Conservation (phyloP, 1,140 invertebrate genomes). For the Tribolium castaneum region DNA sequence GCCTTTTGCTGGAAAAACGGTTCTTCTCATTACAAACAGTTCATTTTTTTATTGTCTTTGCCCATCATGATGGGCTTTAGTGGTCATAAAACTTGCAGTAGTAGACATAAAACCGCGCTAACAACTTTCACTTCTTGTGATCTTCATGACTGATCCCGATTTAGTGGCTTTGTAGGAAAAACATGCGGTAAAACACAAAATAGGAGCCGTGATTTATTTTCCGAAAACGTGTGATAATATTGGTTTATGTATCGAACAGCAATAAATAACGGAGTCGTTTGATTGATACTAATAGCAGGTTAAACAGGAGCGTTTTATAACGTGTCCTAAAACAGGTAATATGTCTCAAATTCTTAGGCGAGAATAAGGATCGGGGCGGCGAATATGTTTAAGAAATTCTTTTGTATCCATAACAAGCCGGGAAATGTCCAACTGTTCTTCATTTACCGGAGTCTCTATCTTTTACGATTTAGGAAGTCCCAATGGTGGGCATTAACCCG, state of each 20-base stretch:
- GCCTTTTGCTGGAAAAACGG: background rate
- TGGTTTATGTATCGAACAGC: background rate
- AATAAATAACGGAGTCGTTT: background rate
- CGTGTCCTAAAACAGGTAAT: slow-evolving; percentile 13
- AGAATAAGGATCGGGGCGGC: background rate
- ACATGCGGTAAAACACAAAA: background rate
- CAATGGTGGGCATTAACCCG: slow-evolving; percentile 12
- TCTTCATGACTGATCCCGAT: background rate
- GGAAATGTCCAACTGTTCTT: slow-evolving; percentile 3
- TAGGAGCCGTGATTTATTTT: background rate
- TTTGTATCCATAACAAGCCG: slow-evolving; percentile 10
- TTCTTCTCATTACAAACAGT: background rate
- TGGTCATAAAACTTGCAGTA: background rate
- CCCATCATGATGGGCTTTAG: background rate
- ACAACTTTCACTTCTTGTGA: background rate
- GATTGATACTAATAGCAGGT: slow-evolving; percentile 4
- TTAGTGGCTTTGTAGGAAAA: background rate
- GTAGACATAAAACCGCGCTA: slow-evolving; percentile 6
- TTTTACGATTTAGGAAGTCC: slow-evolving; percentile 11
- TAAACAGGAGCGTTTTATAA: slow-evolving; percentile 9
- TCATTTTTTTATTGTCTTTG: background rate
- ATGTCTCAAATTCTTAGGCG: slow-evolving; percentile 14
- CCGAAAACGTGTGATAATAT: background rate
- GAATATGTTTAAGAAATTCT: slow-evolving; percentile 9
- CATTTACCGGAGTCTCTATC: slow-evolving; percentile 4